A percentile compares a stretch with the other conserved stretches of the same genome.
Conservation (phyloP, 2,888 invertebrate species). For the Acleris sparsana region DNA sequence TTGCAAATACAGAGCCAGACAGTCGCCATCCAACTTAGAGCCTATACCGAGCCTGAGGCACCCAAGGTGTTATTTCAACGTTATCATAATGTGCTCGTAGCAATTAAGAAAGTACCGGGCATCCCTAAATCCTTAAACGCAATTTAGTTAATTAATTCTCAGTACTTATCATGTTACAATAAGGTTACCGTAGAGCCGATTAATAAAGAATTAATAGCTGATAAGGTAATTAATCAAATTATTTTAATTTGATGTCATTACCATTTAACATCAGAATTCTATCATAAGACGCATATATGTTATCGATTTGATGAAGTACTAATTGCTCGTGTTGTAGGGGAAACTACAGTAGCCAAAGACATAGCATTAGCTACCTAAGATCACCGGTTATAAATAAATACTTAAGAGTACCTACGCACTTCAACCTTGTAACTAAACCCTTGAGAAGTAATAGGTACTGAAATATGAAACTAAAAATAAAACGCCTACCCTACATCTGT, state of each 20-base stretch:
- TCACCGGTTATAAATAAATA: not conserved
- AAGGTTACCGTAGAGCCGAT: not conserved
- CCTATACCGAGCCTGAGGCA: too few species aligned
- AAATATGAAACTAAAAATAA: not conserved
- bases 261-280: not conserved
- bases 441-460: not conserved
- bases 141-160: constrained; percentile 5
- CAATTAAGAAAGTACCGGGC: constrained; percentile 12
- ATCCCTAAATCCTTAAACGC: constrained; percentile 8
- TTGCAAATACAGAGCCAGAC: too few species aligned
- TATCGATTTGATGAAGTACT: not conserved
- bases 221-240: constrained; percentile 4
- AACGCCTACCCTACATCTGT: not conserved
- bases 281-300: not conserved
- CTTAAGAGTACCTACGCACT: too few species aligned
- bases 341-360: too few species aligned
- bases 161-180: not conserved
- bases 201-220: not conserved
- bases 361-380: too few species aligned
- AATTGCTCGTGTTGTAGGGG: not conserved
- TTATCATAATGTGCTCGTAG: too few species aligned
- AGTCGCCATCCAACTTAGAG: too few species aligned
- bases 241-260: constrained; percentile 9
- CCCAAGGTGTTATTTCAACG: too few species aligned
- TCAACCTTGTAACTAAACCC: not conserved